These are phyloP conservation scores for Camptogramma bilineatum DNA, from an alignment of 2,888 invertebrate genomes.

Conservation along the genomic window DNA sequence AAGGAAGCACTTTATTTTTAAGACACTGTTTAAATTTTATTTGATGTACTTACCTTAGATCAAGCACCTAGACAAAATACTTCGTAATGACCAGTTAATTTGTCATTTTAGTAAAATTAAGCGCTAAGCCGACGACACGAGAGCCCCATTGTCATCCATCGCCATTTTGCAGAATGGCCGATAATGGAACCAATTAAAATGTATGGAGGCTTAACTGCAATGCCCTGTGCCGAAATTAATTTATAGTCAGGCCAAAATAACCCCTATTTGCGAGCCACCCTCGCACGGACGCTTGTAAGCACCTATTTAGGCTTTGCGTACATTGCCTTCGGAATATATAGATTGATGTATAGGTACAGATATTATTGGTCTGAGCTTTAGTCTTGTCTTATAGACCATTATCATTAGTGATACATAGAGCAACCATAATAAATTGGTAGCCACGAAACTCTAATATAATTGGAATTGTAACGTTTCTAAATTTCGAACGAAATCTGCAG, in stretches of 20 bases:
- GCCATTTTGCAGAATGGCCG: slow-evolving; percentile 77
- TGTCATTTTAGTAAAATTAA: slow-evolving; percentile 57
- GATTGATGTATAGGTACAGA: slow-evolving; percentile 3
- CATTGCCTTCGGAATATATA: slow-evolving; percentile 12
- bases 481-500: too few species aligned
- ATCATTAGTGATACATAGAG: neutral
- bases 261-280: slow-evolving; percentile 64
- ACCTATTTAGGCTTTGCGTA: slow-evolving; percentile 60
- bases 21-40: neutral
- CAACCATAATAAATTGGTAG: too few species aligned
- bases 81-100: slow-evolving; percentile 36
- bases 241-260: slow-evolving; percentile 80
- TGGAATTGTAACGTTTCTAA: too few species aligned
- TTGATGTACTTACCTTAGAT: neutral
- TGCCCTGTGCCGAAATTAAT: slow-evolving; percentile 82
- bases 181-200: slow-evolving; percentile 85
- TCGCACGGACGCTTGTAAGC: slow-evolving; percentile 55
- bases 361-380: slow-evolving; percentile 12
- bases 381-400: slow-evolving; percentile 8
- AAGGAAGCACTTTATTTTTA: neutral
- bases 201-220: slow-evolving; percentile 84
- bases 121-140: slow-evolving; percentile 62
- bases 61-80: slow-evolving; percentile 32
- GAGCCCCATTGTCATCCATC: slow-evolving; percentile 72
- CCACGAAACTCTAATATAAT: too few species aligned